Evolutionary conservation across 1,140 invertebrate genomes (phyloP).

Genomic region (Drosophila miranda): DNA sequence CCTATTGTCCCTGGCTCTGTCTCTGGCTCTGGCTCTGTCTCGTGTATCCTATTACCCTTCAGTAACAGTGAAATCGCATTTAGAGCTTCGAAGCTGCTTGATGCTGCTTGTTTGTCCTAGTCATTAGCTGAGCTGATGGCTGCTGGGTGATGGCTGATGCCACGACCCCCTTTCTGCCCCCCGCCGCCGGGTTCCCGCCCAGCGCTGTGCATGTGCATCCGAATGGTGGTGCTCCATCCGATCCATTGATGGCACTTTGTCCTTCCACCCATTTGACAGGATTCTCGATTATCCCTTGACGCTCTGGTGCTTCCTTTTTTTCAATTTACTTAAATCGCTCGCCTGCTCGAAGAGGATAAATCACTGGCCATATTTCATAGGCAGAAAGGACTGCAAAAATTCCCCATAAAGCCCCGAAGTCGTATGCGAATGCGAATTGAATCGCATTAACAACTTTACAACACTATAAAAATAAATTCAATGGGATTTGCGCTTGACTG

Average conservation of each 20-base stretch:
- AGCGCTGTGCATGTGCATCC: constrained; percentile 50
- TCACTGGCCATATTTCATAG: constrained; percentile 61
- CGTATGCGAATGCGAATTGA: constrained; percentile 63
- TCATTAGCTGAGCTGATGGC: constrained; percentile 59
- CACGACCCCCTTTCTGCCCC: too few species aligned
- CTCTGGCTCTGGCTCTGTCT: not conserved
- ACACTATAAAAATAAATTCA: constrained; percentile 74
- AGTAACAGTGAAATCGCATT: constrained; percentile 55
- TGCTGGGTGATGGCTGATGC: constrained; percentile 26
- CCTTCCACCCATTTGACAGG: constrained; percentile 43
- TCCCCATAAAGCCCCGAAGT: constrained; percentile 64
- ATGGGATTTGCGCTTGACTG: constrained; percentile 55
- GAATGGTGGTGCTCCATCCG: constrained; percentile 41
- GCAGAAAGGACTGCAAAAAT: constrained; percentile 56
- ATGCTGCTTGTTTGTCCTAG: constrained; percentile 38
- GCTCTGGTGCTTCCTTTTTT: constrained; percentile 15
- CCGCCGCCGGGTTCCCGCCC: too few species aligned
- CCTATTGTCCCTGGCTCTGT: not conserved
- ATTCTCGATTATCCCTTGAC: constrained; percentile 19
- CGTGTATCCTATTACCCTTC: constrained; percentile 19
- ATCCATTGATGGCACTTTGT: constrained; percentile 55
- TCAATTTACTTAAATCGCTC: constrained; percentile 69
- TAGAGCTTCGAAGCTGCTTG: constrained; percentile 23
- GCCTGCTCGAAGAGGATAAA: constrained; percentile 39
- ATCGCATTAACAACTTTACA: constrained; percentile 61